These are phyloP conservation scores for Capitulum mitella DNA, from an alignment of 2,888 invertebrate genomes.

Conservation along the genomic window DNA sequence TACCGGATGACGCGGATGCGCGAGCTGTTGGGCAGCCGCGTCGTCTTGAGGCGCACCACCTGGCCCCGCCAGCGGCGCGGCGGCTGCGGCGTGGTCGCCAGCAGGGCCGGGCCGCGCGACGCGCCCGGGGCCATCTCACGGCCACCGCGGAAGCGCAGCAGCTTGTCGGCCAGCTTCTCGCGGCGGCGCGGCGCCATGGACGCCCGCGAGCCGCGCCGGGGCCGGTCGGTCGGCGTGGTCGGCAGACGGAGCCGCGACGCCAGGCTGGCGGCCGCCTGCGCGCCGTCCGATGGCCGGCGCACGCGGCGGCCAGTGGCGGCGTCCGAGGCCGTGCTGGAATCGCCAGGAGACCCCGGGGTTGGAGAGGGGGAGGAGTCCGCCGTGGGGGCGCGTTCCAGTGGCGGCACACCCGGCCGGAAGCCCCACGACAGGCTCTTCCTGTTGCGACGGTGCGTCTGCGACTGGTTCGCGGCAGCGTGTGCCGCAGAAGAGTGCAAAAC, in stretches of 20 bases:
- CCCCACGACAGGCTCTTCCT: background rate
- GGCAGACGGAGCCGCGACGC: background rate
- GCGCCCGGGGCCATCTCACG: background rate
- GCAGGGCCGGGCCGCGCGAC: background rate
- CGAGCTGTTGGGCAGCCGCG: slow-evolving; percentile 34
- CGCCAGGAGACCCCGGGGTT: background rate
- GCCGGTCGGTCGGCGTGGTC: background rate
- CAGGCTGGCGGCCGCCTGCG: background rate
- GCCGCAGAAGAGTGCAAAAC: too few species aligned
- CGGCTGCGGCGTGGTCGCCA: background rate
- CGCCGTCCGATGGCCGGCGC: background rate
- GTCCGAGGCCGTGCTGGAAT: background rate
- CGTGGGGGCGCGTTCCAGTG: too few species aligned
- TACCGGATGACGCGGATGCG: slow-evolving; percentile 39
- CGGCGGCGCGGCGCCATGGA: background rate
- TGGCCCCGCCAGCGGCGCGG: background rate
- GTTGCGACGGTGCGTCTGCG: background rate
- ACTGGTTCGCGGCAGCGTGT: background rate
- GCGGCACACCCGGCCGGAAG: too few species aligned
- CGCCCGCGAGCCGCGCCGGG: background rate
- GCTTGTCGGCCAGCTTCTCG: background rate
- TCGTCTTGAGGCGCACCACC: background rate
- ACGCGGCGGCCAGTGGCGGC: background rate
- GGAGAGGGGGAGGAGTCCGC: background rate
- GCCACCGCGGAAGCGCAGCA: background rate